Conservation (phyloP, 2,797 vertebrate genomes). For the Rhinella marina region DNA sequence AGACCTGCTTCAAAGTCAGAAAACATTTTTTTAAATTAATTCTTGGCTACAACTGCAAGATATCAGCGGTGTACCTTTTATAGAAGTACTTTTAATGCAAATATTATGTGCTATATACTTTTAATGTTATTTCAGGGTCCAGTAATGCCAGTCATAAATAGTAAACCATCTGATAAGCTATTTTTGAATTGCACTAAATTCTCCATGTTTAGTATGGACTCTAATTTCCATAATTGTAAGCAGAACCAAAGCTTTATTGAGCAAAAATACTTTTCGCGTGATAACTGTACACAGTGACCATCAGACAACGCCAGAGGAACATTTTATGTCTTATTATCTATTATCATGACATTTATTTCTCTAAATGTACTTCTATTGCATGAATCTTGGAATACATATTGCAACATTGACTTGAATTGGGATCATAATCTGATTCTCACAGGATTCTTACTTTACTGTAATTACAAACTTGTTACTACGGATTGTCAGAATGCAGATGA, state of each 20-base stretch:
- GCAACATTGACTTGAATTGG: background rate
- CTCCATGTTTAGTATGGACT: background rate
- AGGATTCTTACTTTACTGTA: background rate
- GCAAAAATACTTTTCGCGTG: background rate
- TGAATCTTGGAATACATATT: background rate
- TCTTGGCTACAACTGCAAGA: conserved; percentile 28
- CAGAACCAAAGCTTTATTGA: background rate
- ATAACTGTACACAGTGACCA: conserved; percentile 7
- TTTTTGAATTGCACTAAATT: conserved; percentile 16
- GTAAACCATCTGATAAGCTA: conserved; percentile 19
- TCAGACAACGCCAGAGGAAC: background rate
- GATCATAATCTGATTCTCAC: background rate
- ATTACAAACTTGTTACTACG: background rate
- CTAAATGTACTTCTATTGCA: conserved; percentile 6
- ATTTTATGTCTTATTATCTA: conserved; percentile 10
- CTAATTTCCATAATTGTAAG: conserved; percentile 20
- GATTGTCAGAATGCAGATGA: conserved; percentile 26
- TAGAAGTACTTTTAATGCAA: background rate
- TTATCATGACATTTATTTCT: conserved; percentile 13
- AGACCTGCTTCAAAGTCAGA: conserved; percentile 50
- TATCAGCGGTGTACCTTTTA: conserved; percentile 37
- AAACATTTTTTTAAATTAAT: conserved; percentile 46
- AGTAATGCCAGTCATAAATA: conserved; percentile 9
- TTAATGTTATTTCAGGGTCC: conserved; percentile 23
- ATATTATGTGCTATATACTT: background rate